Base-by-base conservation (phyloP, 92 coral and sea anemone species). In the Pocillopora meandrina region DNA sequence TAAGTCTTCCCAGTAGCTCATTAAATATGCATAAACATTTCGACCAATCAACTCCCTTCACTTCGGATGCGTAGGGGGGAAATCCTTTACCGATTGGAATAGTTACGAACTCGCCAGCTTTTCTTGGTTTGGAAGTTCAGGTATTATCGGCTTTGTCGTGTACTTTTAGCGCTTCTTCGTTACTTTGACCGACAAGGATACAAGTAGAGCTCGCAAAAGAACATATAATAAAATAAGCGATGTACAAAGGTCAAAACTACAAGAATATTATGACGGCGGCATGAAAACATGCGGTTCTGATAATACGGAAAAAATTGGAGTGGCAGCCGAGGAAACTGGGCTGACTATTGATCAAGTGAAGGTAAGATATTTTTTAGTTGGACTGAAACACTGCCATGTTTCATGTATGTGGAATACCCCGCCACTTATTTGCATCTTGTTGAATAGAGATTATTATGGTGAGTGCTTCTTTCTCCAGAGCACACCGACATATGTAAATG, bases 301-400 rank as follows among this genome's bases (percentile, higher is more conserved):
- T 35, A 64, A 80, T 80, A 61, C 56, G 16, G 70, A 20, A 20
- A 87, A 74, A 74, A 80, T 87, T 87, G 77, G 69, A 61, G 59
- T 70, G 49, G 86, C 82, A 65, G 86, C 82, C 71, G 86, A 87
- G 81, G 89, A 86, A 87, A 87, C 86, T 64, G 86, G 90, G 69
- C 77, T 80, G 3, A 74, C 90, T 76, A 87, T 80, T 71, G 90
- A 80, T 83, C 86, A 87, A 73, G 90, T 87, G n/a, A 87, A 80
- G 90, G 90, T 87, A 52, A 80, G 85, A 17, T 17, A 60, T 60
- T 60, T 60, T 2, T 60, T 60, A 60, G 63, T 60, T 60, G 63
- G 63, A 17, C 63, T 12, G 63, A 60, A 60, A 17, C 63, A 10
- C 19, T 60, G 2, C 63, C 63, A 60, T 60, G 63, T 17, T 17